A percentile compares a stretch with the other conserved stretches of the same genome.
These are phyloP conservation scores for Temnothorax ravouxi DNA, from an alignment of 2,888 invertebrate genomes.

Conservation along the genomic window DNA sequence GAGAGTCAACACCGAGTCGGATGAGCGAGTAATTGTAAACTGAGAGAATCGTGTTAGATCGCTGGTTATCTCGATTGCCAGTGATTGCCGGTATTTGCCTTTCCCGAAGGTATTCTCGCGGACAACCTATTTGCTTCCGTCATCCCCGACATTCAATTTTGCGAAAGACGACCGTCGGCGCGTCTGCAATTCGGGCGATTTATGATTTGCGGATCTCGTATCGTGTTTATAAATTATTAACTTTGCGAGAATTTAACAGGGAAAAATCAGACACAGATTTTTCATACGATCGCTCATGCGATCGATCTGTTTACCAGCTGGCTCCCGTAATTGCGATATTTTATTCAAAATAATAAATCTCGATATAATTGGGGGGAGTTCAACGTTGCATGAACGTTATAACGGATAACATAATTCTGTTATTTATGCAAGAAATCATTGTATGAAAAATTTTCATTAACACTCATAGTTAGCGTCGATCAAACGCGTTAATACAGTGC, in stretches of 20 bases:
- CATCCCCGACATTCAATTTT: slow-evolving; percentile 50
- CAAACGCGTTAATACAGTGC: slow-evolving; percentile 19
- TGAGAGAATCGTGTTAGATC: slow-evolving; percentile 60
- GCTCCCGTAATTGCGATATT: background rate
- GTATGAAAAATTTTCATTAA: slow-evolving; percentile 27
- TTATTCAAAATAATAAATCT: slow-evolving; percentile 39
- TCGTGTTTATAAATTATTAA: slow-evolving; percentile 18
- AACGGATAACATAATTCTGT: background rate
- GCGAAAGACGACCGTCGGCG: slow-evolving; percentile 24
- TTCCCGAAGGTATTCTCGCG: slow-evolving; percentile 43
- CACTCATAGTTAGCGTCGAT: slow-evolving; percentile 11
- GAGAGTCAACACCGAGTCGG: slow-evolving; percentile 68
- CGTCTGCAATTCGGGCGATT: slow-evolving; percentile 14
- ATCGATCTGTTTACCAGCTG: background rate
- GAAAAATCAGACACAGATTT: background rate
- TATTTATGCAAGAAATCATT: slow-evolving; percentile 14
- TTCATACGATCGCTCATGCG: background rate
- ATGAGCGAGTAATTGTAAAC: slow-evolving; percentile 68
- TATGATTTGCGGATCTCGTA: background rate
- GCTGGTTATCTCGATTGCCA: slow-evolving; percentile 56
- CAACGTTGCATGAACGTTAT: background rate
- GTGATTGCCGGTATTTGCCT: slow-evolving; percentile 57
- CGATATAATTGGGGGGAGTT: background rate
- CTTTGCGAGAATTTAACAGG: background rate
- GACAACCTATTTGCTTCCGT: slow-evolving; percentile 49